These are phyloP conservation scores for Notothenia coriiceps DNA, from an alignment of 2,113 vertebrate genomes.

Conservation along the genomic window DNA sequence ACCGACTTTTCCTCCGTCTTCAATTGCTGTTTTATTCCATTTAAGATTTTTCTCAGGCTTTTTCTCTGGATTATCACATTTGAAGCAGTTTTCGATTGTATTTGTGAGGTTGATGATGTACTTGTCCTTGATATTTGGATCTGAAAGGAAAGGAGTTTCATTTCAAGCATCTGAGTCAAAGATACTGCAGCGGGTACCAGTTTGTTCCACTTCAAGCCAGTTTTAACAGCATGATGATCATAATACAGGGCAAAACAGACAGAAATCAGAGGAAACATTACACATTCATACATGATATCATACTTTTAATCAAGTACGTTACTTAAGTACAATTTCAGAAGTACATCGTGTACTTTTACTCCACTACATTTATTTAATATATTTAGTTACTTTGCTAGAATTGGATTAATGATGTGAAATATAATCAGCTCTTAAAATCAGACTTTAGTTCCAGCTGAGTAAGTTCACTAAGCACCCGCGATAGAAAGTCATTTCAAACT, in stretches of 20 bases:
- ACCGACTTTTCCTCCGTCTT: rapidly evolving
- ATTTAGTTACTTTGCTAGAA: no score
- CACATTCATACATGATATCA: background rate
- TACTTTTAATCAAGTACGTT: no score
- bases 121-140: rapidly evolving
- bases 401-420: no score
- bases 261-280: background rate
- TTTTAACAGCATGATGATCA: background rate
- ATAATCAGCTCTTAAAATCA: no score
- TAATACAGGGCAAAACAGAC: background rate
- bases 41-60: rapidly evolving
- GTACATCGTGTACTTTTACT: no score
- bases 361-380: no score
- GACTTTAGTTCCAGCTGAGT: no score
- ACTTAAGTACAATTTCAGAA: no score
- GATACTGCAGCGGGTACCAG: background rate
- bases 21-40: rapidly evolving
- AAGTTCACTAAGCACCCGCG: no score
- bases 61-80: slow-evolving; percentile 57
- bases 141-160: slow-evolving; percentile 13
- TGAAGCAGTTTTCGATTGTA: rapidly evolving
- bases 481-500: no score
- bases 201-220: background rate
- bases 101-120: background rate
- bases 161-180: background rate